These are phyloP conservation scores for Pangasius sanitwongsei DNA, from an alignment of 2,797 vertebrate species.

Conservation along the genomic window DNA sequence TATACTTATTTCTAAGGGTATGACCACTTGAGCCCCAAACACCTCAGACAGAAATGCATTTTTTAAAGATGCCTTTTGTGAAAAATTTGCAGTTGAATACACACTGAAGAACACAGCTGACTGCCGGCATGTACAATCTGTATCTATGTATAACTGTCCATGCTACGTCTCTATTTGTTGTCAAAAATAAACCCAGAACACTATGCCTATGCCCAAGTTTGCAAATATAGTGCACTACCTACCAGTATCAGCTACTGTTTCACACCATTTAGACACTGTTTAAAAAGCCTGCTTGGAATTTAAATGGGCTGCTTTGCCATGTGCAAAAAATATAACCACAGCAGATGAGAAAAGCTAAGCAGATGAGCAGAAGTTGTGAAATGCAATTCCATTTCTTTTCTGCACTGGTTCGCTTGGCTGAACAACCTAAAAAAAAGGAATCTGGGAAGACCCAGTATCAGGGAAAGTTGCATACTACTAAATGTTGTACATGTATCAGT, in stretches of 20 bases:
- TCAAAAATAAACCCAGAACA: not conserved
- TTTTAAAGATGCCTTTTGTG: not conserved
- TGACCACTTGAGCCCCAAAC: not conserved
- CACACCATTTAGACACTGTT: not conserved
- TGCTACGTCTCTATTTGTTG: not conserved
- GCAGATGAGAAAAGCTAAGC: not conserved
- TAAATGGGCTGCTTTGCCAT: not conserved
- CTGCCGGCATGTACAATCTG: not conserved
- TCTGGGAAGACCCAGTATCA: not conserved
- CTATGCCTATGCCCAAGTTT: not conserved
- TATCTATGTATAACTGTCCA: not conserved
- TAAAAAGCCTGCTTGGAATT: not conserved
- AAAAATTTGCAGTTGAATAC: not conserved
- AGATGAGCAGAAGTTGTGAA: conserved; percentile 9
- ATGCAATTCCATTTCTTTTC: conserved; percentile 5
- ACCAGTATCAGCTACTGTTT: not conserved
- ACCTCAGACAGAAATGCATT: not conserved
- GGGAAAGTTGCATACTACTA: not conserved
- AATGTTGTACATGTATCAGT: not conserved
- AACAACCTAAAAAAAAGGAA: not conserved
- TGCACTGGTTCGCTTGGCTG: not conserved
- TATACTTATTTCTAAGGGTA: not conserved
- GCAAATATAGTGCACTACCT: not conserved
- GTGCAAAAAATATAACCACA: not conserved
- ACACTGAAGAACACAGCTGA: not conserved